Evolutionary conservation across 2,113 vertebrate species (phyloP).

Genomic region (Lasiurus borealis): DNA sequence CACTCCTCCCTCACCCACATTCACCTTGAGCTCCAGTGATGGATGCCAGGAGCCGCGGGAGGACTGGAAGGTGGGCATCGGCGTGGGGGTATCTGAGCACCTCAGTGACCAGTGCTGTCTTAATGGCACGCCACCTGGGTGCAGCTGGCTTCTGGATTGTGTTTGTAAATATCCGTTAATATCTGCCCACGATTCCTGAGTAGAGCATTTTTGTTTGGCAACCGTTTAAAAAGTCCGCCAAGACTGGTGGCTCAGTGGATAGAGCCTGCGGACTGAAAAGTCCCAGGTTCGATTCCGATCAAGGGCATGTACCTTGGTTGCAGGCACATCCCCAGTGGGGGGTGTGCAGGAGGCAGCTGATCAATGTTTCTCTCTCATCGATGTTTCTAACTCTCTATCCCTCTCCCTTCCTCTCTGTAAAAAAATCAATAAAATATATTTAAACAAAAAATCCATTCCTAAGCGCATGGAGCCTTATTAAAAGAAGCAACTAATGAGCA

Average conservation of each 20-base stretch:
- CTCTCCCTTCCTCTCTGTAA: no score
- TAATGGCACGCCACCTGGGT: neutral
- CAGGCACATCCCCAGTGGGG: no score
- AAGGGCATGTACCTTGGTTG: no score
- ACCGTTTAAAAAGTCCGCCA: neutral
- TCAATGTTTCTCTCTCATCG: no score
- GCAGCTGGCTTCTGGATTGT: neutral
- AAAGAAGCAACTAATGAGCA: neutral
- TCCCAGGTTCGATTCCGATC: no score
- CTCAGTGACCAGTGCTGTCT: accelerated
- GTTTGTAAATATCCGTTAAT: neutral
- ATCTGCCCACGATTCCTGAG: neutral
- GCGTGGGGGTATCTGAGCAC: accelerated
- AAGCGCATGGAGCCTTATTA: neutral
- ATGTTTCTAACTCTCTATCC: no score
- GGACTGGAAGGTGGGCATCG: neutral
- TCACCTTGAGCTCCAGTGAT: neutral
- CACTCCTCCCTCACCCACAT: neutral
- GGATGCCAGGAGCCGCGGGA: accelerated
- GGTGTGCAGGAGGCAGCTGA: no score
- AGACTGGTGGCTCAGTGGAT: no score
- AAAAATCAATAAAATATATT: no score
- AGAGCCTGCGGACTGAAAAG: no score
- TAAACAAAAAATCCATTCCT: neutral
- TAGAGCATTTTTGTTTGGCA: neutral